Evolutionary conservation across 2,113 vertebrate species (phyloP).

Genomic region (Steatornis caripensis): DNA sequence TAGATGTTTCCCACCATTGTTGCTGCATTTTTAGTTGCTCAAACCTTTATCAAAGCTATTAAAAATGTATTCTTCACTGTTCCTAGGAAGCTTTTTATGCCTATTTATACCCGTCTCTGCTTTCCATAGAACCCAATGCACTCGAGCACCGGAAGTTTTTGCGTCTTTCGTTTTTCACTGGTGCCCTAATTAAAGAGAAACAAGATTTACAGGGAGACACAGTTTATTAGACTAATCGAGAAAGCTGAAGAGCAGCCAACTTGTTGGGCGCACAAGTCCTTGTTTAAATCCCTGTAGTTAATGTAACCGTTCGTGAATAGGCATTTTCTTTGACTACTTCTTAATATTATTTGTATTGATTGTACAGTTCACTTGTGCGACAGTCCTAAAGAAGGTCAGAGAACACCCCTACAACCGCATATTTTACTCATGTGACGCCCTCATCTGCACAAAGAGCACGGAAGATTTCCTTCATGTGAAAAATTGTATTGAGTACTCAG

Average conservation of each 20-base stretch:
- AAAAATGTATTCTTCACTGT: background rate
- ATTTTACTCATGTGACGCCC: background rate
- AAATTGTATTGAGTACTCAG: accelerated
- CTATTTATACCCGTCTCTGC: background rate
- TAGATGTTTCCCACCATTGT: background rate
- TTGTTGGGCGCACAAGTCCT: background rate
- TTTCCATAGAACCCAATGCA: background rate
- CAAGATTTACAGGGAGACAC: background rate
- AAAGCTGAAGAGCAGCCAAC: background rate
- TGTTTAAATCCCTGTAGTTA: background rate
- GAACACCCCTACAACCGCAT: background rate
- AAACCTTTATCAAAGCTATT: background rate
- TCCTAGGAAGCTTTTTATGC: background rate
- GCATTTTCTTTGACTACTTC: background rate
- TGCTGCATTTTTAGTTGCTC: background rate
- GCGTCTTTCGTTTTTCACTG: background rate
- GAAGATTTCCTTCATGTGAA: background rate
- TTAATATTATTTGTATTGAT: background rate
- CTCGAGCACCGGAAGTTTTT: background rate
- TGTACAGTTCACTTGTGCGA: background rate
- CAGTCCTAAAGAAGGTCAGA: background rate
- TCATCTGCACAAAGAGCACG: background rate
- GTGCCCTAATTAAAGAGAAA: background rate
- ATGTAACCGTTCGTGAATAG: background rate
- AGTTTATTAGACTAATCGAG: background rate